These are phyloP conservation scores for Xiphorhynchus elegans DNA, from an alignment of 2,113 vertebrate genomes.

Conservation along the genomic window DNA sequence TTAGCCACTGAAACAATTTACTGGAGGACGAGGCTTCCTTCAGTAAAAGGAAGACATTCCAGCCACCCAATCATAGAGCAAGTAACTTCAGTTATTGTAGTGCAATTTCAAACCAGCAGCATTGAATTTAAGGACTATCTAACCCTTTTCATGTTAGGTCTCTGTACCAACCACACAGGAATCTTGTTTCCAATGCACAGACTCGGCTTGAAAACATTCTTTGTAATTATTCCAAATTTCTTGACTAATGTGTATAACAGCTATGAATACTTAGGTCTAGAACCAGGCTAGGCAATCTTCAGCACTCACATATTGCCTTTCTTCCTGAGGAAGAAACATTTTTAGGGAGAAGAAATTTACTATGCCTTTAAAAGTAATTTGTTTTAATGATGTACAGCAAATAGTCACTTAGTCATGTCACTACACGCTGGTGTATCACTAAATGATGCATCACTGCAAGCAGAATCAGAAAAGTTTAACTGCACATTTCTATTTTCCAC, in stretches of 20 bases:
- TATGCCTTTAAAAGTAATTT: not conserved
- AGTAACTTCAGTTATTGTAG: not conserved
- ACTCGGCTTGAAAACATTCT: not conserved
- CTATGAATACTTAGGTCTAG: not conserved
- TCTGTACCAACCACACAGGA: not conserved
- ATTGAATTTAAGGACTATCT: not conserved
- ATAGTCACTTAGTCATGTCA: not conserved
- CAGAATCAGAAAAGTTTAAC: not conserved
- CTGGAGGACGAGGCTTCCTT: not conserved
- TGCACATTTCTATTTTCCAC: not conserved
- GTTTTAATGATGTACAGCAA: not conserved
- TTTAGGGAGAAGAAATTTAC: not conserved
- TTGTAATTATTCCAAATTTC: not conserved
- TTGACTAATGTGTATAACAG: not conserved
- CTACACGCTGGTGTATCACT: not conserved
- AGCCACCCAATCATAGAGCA: not conserved
- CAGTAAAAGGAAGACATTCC: not conserved
- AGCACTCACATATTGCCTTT: not conserved
- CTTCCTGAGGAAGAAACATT: not conserved
- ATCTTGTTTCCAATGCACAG: not conserved
- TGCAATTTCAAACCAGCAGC: not conserved
- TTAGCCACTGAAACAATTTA: not conserved
- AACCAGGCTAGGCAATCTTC: not conserved
- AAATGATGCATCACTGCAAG: not conserved
- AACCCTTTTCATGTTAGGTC: not conserved